Evolutionary conservation across 2,888 invertebrate genomes (phyloP).

Genomic region (Unio pictorum): DNA sequence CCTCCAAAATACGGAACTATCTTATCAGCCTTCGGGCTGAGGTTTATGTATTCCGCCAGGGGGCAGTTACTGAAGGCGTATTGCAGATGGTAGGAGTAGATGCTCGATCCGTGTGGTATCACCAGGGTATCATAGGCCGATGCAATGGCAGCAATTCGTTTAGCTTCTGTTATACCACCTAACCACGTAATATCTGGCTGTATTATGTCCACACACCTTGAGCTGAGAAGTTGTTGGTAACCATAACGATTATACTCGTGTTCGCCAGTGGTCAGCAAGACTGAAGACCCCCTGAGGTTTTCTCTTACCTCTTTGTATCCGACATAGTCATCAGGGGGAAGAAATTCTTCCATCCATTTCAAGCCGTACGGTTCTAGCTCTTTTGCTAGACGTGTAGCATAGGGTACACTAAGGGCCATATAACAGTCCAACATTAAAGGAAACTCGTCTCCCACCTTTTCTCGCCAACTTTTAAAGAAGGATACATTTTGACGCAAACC

Average conservation of each 20-base stretch:
- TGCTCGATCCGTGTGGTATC: conserved; percentile 68
- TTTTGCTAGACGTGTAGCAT: conserved; percentile 59
- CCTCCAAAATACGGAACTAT: conserved; percentile 67
- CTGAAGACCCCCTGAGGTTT: conserved; percentile 52
- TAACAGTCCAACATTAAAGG: conserved; percentile 67
- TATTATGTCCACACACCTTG: conserved; percentile 64
- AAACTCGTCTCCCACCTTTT: conserved; percentile 64
- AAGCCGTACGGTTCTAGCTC: conserved; percentile 60
- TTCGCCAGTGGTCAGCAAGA: conserved; percentile 65
- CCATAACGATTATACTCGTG: conserved; percentile 69
- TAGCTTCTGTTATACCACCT: conserved; percentile 68
- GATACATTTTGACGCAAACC: conserved; percentile 64
- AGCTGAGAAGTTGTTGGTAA: conserved; percentile 58
- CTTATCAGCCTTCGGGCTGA: conserved; percentile 60
- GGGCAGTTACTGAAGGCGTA: conserved; percentile 67
- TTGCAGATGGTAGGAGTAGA: conserved; percentile 68
- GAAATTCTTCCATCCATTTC: conserved; percentile 68
- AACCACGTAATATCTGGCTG: conserved; percentile 70
- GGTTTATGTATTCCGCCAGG: conserved; percentile 65
- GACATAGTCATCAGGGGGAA: conserved; percentile 65
- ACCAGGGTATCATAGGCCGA: conserved; percentile 62
- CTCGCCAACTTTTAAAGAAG: conserved; percentile 60
- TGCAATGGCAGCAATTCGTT: conserved; percentile 65
- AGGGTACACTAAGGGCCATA: conserved; percentile 65
- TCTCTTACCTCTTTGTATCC: conserved; percentile 59